These are phyloP conservation scores for Allobates femoralis DNA, from an alignment of 2,797 vertebrate genomes.

Conservation along the genomic window DNA sequence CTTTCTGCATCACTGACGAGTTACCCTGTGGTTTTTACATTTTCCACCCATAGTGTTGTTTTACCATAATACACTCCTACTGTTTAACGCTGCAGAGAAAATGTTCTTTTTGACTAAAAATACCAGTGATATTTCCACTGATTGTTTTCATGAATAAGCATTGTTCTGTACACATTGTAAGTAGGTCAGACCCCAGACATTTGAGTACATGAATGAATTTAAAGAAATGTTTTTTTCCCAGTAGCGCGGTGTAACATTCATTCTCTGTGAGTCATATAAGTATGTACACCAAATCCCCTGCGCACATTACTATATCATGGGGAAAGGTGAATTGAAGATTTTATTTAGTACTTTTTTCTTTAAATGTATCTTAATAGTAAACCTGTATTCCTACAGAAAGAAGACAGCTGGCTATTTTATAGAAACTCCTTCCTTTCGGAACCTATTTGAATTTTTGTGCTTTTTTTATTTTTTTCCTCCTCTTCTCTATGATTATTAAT, in stretches of 20 bases:
- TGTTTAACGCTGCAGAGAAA: neutral
- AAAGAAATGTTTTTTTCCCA: neutral
- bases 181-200: neutral
- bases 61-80: slow-evolving; percentile 23
- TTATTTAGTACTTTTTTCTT: neutral
- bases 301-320: neutral
- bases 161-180: neutral
- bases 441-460: too few relatives aligned
- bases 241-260: neutral
- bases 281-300: neutral
- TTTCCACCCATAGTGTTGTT: slow-evolving; percentile 1
- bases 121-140: slow-evolving; percentile 5
- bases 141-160: slow-evolving; percentile 32
- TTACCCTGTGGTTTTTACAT: slow-evolving; percentile 38
- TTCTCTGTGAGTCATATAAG: neutral
- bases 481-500: too few relatives aligned
- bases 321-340: neutral
- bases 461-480: too few relatives aligned
- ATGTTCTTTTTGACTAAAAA: slow-evolving; percentile 25
- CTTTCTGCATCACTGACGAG: neutral
- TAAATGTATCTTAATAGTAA: too few relatives aligned
- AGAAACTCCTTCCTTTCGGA: too few relatives aligned
- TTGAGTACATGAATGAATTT: neutral
- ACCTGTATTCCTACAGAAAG: too few relatives aligned
- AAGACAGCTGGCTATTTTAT: too few relatives aligned